A percentile compares a stretch with the other conserved stretches of the same genome.
Conservation (phyloP, 2,888 invertebrate genomes). For the Dicycla oo region DNA sequence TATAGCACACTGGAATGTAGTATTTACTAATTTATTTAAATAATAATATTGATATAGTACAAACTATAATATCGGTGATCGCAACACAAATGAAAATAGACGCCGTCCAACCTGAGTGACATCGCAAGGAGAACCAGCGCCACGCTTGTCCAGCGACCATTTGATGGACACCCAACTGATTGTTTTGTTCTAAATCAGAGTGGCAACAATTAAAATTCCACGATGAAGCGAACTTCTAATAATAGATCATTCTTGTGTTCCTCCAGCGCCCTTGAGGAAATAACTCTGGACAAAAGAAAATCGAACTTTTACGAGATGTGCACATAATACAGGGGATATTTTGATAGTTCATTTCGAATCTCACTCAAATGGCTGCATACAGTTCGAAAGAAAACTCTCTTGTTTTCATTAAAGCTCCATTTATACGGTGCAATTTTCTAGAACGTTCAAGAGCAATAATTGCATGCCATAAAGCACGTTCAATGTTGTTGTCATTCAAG, state of each 20-base stretch:
- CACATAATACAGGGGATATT: no score
- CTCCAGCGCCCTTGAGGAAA: constrained; percentile 32
- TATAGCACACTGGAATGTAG: neutral
- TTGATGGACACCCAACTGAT: constrained; percentile 53
- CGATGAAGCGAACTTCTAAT: constrained; percentile 32
- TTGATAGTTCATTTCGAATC: no score
- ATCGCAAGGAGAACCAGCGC: constrained; percentile 39
- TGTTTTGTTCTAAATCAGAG: constrained; percentile 36
- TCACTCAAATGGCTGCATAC: neutral
- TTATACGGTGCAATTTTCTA: no score
- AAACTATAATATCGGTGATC: neutral
- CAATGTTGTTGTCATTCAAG: no score
- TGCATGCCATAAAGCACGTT: no score
- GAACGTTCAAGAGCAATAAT: no score
- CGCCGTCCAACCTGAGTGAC: constrained; percentile 50
- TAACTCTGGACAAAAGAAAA: constrained; percentile 5
- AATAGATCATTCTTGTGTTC: constrained; percentile 19
- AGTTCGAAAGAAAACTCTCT: neutral
- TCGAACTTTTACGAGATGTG: neutral
- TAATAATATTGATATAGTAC: neutral
- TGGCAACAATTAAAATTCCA: constrained; percentile 43
- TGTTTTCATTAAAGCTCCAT: no score
- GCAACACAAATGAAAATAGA: constrained; percentile 35
- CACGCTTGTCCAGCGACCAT: constrained; percentile 46
- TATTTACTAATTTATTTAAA: neutral